These are phyloP conservation scores for Pseudomugil tenellus DNA, from an alignment of 2,797 vertebrate genomes.

Conservation along the genomic window DNA sequence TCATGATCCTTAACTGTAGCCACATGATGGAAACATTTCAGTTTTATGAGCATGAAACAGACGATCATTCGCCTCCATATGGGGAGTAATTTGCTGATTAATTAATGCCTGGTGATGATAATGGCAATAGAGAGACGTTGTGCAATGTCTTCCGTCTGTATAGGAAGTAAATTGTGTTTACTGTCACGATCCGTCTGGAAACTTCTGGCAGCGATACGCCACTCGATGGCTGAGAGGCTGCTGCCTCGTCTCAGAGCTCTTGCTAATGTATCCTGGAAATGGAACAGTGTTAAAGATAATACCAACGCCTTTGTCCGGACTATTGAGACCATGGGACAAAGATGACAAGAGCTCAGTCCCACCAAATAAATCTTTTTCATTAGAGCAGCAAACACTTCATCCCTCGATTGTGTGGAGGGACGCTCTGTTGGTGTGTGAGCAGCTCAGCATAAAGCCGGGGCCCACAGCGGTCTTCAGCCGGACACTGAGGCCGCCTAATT, in stretches of 20 bases:
- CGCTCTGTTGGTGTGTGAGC: conserved; percentile 47
- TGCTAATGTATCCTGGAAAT: conserved; percentile 80
- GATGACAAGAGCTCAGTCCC: conserved; percentile 61
- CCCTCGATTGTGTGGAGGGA: conserved; percentile 58
- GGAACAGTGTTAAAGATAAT: conserved; percentile 79
- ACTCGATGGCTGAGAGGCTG: conserved; percentile 5
- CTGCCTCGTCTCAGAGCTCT: conserved; percentile 44
- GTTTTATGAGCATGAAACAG: conserved; percentile 12
- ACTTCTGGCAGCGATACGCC: conserved; percentile 35
- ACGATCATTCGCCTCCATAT: conserved; percentile 19
- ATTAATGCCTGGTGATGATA: conserved; percentile 29
- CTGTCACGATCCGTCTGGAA: conserved; percentile 25
- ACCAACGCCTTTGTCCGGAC: conserved; percentile 77
- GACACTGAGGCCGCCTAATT: conserved; percentile 86
- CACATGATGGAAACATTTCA: conserved; percentile 25
- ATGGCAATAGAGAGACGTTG: conserved; percentile 4
- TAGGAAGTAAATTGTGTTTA: conserved; percentile 47
- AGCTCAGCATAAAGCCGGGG: conserved; percentile 64
- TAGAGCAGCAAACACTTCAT: conserved; percentile 85
- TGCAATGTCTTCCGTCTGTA: conserved; percentile 24
- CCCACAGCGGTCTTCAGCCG: conserved; percentile 76
- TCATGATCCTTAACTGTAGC: conserved; percentile 12
- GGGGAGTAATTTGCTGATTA: conserved; percentile 12
- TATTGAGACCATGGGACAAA: conserved; percentile 75
- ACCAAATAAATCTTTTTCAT: conserved; percentile 85